Evolutionary conservation across 2,797 vertebrate genomes (phyloP).

Genomic region (Pachyuromys duprasi): DNA sequence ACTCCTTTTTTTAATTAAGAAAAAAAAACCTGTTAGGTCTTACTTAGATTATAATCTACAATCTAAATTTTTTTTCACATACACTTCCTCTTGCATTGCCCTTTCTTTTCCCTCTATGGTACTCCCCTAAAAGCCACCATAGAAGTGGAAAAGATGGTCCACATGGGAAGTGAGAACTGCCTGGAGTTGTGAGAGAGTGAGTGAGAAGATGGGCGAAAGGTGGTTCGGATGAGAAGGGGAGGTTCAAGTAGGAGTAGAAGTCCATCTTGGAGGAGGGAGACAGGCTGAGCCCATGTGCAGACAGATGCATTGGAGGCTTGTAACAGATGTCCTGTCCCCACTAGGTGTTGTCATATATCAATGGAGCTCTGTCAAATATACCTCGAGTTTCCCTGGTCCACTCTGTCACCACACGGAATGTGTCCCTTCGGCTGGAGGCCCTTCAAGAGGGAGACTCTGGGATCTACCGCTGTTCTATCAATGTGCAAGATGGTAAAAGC

Average conservation of each 20-base stretch:
- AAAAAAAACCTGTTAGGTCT: background rate
- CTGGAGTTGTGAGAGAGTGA: background rate
- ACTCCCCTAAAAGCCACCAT: background rate
- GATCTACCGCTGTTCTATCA: slow-evolving; percentile 91
- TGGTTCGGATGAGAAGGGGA: background rate
- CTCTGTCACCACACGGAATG: slow-evolving; percentile 89
- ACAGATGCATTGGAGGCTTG: background rate
- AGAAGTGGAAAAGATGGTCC: background rate
- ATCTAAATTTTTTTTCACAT: slow-evolving; percentile 3
- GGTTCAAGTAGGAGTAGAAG: background rate
- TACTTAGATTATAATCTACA: background rate
- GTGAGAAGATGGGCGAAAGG: background rate
- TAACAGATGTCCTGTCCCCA: background rate
- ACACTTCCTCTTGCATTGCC: background rate
- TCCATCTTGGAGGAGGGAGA: background rate
- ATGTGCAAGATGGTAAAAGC: slow-evolving; percentile 14
- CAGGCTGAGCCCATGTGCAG: background rate
- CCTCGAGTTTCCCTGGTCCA: slow-evolving; percentile 89
- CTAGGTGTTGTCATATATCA: slow-evolving; percentile 92
- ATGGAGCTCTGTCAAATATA: slow-evolving; percentile 68
- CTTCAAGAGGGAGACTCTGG: slow-evolving; percentile 93
- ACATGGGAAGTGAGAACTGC: background rate
- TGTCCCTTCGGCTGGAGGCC: slow-evolving; percentile 93
- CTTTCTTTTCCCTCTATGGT: background rate
- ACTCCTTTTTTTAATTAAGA: background rate